A percentile compares a stretch with the other conserved stretches of the same genome.
Evolutionary conservation across 1,140 invertebrate genomes (phyloP).

Genomic region (Bombus huntii): DNA sequence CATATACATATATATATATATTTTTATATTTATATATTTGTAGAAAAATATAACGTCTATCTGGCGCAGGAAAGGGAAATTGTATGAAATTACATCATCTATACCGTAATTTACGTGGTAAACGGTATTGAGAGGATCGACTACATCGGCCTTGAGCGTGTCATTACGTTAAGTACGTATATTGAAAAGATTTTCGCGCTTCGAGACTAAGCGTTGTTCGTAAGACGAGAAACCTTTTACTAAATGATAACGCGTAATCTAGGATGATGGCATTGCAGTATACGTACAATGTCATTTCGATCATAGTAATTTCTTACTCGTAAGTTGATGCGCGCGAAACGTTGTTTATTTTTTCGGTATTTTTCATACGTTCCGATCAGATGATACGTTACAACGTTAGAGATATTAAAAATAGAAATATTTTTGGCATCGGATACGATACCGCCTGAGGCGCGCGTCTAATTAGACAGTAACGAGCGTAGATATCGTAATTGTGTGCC

Average conservation of each 20-base stretch:
- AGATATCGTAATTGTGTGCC: too few species aligned
- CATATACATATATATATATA: background rate
- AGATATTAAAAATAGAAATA: too few species aligned
- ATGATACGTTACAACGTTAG: too few species aligned
- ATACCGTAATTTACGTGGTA: conserved; percentile 8
- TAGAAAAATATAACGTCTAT: background rate
- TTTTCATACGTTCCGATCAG: background rate
- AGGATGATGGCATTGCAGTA: background rate
- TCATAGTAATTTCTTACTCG: background rate
- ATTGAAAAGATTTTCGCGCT: conserved; percentile 11
- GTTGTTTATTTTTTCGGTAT: background rate
- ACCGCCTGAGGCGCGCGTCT: too few species aligned
- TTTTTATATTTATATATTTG: background rate
- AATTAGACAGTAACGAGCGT: too few species aligned
- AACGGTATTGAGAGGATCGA: background rate
- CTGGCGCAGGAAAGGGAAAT: conserved; percentile 12
- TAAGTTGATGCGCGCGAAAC: too few species aligned
- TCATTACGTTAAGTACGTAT: background rate
- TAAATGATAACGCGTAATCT: background rate
- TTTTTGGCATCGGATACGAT: too few species aligned
- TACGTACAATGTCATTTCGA: background rate
- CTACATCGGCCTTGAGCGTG: background rate
- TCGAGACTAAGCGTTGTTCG: background rate
- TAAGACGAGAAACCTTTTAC: too few species aligned
- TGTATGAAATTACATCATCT: conserved; percentile 36